Percentiles rank a stretch among this genome's conserved stretches.
Conservation (phyloP, 2,888 invertebrate genomes). For the Spodoptera littoralis region DNA sequence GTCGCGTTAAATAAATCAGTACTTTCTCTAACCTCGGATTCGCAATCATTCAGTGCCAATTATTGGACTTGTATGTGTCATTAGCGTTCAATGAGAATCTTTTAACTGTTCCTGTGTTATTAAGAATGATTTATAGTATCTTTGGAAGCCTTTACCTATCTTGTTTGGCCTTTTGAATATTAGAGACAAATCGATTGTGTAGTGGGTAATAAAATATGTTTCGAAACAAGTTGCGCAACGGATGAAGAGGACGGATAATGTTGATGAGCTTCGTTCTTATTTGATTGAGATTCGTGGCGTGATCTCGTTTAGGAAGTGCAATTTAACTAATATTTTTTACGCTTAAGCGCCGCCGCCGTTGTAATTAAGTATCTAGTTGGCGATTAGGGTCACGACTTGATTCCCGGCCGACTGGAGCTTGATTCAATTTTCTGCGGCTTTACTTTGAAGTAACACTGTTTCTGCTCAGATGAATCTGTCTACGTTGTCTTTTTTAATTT, state of each 20-base stretch:
- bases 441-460: constrained; percentile 32
- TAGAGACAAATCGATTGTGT: constrained; percentile 34
- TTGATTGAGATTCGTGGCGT: constrained; percentile 38
- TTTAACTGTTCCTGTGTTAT: constrained; percentile 28
- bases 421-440: constrained; percentile 43
- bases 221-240: constrained; percentile 39
- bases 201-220: constrained; percentile 29
- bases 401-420: constrained; percentile 25
- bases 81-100: constrained; percentile 27
- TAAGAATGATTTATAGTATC: constrained; percentile 10
- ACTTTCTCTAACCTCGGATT: constrained; percentile 76
- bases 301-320: constrained; percentile 44
- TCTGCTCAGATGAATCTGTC: constrained; percentile 24
- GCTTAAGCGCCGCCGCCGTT: constrained; percentile 27
- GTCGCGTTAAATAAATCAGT: constrained; percentile 72
- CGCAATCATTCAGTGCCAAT: constrained; percentile 60
- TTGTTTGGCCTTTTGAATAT: constrained; percentile 36
- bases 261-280: constrained; percentile 24
- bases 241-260: constrained; percentile 21
- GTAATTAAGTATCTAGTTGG: constrained; percentile 47
- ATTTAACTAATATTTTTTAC: constrained; percentile 46
- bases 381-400: constrained; percentile 45
- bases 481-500: constrained; percentile 19
- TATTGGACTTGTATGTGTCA: constrained; percentile 51
- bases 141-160: constrained; percentile 17